phyloP scores from a whole-genome alignment of 2,797 vertebrate species.

The Tinamus major region DNA sequence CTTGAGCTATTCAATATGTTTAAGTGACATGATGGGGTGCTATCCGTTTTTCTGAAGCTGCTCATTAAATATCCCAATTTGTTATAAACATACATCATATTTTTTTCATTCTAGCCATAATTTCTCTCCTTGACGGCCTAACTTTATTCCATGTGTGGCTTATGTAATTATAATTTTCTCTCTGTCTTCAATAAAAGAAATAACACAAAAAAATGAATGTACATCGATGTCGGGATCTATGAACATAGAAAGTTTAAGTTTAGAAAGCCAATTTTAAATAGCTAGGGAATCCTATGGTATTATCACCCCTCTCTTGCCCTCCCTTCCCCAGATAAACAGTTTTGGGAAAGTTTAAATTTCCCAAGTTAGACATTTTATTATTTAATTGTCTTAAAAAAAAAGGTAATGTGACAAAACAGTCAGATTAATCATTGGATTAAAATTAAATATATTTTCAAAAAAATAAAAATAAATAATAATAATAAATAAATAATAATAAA shows the following conservation, averaged over 20 bases:
- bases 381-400: not conserved
- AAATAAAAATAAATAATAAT: too few species aligned
- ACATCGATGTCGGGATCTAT: not conserved
- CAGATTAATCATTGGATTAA: not conserved
- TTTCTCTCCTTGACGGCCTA: conserved; percentile 61
- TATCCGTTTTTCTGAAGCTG: conserved; percentile 56
- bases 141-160: conserved; percentile 21
- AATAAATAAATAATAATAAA: too few species aligned
- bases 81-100: conserved; percentile 51
- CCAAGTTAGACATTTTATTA: rapidly evolving
- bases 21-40: conserved; percentile 29
- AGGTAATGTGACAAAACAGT: not conserved
- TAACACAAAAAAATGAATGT: not conserved
- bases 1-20: conserved; percentile 61
- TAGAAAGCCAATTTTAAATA: not conserved
- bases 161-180: conserved; percentile 55
- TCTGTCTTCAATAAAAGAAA: conserved; percentile 17
- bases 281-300: not conserved
- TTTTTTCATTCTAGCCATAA: conserved; percentile 23
- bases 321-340: not conserved
- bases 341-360: not conserved
- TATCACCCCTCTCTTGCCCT: not conserved
- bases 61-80: conserved; percentile 74
- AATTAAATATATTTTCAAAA: not conserved
- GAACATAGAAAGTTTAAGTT: not conserved